Evolutionary conservation across 2,113 vertebrate genomes (phyloP).

Genomic region (Melanocharis versteri): DNA sequence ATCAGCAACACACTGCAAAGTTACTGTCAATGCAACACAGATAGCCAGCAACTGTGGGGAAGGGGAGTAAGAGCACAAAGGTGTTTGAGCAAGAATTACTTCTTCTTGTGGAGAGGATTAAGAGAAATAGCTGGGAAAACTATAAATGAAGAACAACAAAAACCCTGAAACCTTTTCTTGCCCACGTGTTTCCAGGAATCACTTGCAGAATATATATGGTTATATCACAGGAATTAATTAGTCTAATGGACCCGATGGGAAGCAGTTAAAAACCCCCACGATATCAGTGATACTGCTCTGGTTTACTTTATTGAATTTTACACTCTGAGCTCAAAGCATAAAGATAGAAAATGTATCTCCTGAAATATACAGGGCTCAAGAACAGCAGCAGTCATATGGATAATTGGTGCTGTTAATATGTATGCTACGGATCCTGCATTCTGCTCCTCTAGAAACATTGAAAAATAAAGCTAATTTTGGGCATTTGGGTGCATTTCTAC

Average conservation of each 20-base stretch:
- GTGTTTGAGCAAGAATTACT: not conserved
- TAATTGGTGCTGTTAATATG: constrained; percentile 46
- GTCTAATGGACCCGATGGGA: not conserved
- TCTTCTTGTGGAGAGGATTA: not conserved
- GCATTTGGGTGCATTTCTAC: not conserved
- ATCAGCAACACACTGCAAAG: not conserved
- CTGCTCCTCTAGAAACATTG: not conserved
- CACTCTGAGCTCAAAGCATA: not conserved
- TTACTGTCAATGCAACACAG: not conserved
- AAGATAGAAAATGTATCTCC: not conserved
- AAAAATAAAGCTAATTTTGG: constrained; percentile 48
- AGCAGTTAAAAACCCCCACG: not conserved
- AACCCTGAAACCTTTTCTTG: not conserved
- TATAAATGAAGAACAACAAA: not conserved
- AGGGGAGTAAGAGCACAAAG: not conserved
- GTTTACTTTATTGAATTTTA: constrained; percentile 12
- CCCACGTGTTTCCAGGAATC: not conserved
- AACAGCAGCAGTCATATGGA: not conserved
- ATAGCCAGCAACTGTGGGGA: not conserved
- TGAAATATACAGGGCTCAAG: not conserved
- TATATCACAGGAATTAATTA: not conserved
- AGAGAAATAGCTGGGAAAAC: not conserved
- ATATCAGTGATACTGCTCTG: not conserved
- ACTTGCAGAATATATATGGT: not conserved
- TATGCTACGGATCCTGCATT: not conserved